These are phyloP conservation scores for Ecliptopera silaceata DNA, from an alignment of 2,888 invertebrate genomes.

Conservation along the genomic window DNA sequence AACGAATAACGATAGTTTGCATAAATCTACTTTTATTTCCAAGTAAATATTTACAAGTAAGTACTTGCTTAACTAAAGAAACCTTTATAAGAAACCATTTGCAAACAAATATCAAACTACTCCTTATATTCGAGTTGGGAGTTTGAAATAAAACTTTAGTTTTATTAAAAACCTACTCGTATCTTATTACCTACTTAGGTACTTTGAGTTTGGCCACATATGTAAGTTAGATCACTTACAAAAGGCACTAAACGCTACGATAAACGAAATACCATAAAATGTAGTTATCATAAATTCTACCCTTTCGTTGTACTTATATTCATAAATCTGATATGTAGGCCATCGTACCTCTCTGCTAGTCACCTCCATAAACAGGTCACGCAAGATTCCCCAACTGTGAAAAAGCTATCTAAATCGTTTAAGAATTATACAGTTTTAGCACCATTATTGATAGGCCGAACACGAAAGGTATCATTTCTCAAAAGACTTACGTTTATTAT, in stretches of 20 bases:
- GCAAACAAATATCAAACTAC: too few relatives aligned
- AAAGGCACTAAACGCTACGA: background rate
- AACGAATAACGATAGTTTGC: background rate
- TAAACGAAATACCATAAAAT: constrained; percentile 3
- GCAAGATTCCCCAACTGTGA: constrained; percentile 23
- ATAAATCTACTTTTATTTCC: too few relatives aligned
- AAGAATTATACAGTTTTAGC: constrained; percentile 46
- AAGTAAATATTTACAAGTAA: too few relatives aligned
- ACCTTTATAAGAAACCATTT: too few relatives aligned
- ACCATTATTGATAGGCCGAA: constrained; percentile 42
- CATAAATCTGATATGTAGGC: constrained; percentile 22
- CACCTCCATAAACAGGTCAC: constrained; percentile 15
- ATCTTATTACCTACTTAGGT: too few relatives aligned
- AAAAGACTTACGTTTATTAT: constrained; percentile 49
- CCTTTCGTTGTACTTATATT: constrained; percentile 11
- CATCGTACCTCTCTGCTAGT: background rate
- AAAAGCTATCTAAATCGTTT: constrained; percentile 34
- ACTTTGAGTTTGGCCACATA: background rate
- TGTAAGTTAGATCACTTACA: background rate
- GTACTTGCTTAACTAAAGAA: too few relatives aligned
- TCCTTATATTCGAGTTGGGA: too few relatives aligned
- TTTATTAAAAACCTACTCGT: too few relatives aligned
- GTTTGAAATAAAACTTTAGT: too few relatives aligned
- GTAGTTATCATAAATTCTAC: constrained; percentile 4
- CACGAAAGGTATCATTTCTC: constrained; percentile 47